These are phyloP conservation scores for Isoperla grammatica DNA, from an alignment of 2,888 invertebrate genomes.

Conservation along the genomic window DNA sequence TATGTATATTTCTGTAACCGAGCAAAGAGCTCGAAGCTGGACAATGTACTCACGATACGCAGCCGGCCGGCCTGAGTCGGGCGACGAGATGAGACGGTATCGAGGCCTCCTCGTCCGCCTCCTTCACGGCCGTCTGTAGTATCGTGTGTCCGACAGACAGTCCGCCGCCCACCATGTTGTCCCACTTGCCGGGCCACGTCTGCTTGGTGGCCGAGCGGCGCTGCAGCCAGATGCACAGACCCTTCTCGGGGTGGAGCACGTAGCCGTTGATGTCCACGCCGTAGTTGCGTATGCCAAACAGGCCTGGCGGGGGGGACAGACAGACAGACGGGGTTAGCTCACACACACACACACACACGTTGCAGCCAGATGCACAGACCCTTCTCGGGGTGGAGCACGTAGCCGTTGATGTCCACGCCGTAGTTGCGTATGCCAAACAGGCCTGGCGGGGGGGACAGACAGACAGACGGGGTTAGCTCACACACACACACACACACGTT, in stretches of 20 bases:
- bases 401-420: too few relatives aligned
- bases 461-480: too few relatives aligned
- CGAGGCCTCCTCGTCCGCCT: slow-evolving; percentile 91
- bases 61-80: slow-evolving; percentile 69
- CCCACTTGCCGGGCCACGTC: slow-evolving; percentile 94
- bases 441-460: too few relatives aligned
- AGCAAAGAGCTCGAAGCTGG: too few relatives aligned
- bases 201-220: slow-evolving; percentile 86
- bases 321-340: too few relatives aligned
- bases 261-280: slow-evolving; percentile 95
- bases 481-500: too few relatives aligned
- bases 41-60: slow-evolving; percentile 71
- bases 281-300: slow-evolving; percentile 91
- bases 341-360: too few relatives aligned
- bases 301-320: slow-evolving; percentile 42
- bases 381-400: too few relatives aligned
- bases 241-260: slow-evolving; percentile 75
- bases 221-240: slow-evolving; percentile 89
- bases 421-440: too few relatives aligned
- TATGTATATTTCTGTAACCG: too few relatives aligned
- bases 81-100: slow-evolving; percentile 73
- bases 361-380: too few relatives aligned
- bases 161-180: slow-evolving; percentile 94
- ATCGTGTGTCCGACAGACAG: slow-evolving; percentile 83
- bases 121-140: slow-evolving; percentile 85